These are phyloP conservation scores for Athalia circularis DNA, from an alignment of 2,888 invertebrate species.

Conservation along the genomic window DNA sequence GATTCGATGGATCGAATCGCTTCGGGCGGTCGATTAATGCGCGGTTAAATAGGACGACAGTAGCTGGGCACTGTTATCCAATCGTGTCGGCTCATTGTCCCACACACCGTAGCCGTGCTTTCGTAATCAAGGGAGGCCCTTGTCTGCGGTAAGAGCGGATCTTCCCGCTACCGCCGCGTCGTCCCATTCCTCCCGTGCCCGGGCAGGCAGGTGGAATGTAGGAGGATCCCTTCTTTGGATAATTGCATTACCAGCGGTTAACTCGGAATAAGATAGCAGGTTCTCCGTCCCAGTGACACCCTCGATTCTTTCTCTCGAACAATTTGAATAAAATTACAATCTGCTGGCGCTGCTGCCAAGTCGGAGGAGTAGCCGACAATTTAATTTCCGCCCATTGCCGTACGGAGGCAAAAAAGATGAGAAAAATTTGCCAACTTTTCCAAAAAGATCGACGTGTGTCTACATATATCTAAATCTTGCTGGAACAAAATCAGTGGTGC, in stretches of 20 bases:
- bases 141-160: neutral
- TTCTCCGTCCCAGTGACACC: neutral
- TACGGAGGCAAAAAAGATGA: too few species aligned
- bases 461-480: too few species aligned
- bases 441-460: too few species aligned
- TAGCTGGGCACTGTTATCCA: neutral
- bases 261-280: constrained; percentile 10
- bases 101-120: neutral
- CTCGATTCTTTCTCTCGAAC: too few species aligned
- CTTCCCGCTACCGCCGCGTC: neutral
- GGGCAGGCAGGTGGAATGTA: too few species aligned
- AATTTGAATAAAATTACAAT: too few species aligned
- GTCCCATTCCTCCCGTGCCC: neutral
- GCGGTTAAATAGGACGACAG: constrained; percentile 26
- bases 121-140: constrained; percentile 17
- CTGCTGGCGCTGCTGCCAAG: too few species aligned
- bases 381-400: too few species aligned
- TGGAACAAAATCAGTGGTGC: neutral
- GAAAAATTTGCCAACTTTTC: too few species aligned
- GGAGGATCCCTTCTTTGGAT: neutral
- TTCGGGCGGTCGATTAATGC: constrained; percentile 17
- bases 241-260: constrained; percentile 30
- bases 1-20: neutral
- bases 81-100: constrained; percentile 37
- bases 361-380: too few species aligned